Percentiles rank a stretch among this genome's conserved stretches.
phyloP scores from a whole-genome alignment of 2,888 invertebrate genomes.

The Timema podura region DNA sequence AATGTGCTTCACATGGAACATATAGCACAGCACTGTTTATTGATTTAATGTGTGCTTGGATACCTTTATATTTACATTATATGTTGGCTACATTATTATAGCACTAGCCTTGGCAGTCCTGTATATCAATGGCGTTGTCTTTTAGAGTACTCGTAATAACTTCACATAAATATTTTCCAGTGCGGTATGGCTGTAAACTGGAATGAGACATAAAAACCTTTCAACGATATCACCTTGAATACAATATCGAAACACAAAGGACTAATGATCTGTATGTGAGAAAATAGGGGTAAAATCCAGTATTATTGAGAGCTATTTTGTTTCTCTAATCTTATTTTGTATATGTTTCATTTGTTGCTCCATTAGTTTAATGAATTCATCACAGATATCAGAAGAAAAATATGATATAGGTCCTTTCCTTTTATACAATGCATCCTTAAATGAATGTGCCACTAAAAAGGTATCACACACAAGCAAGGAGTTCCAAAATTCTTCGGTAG shows the following conservation, averaged over 20 bases:
- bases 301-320: background rate
- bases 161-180: conserved; percentile 1
- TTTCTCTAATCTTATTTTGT: background rate
- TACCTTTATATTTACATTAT: no score
- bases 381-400: no score
- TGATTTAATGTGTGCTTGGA: no score
- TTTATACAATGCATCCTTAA: no score
- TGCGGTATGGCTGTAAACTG: no score
- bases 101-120: background rate
- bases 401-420: no score
- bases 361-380: background rate
- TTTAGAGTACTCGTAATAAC: background rate
- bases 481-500: background rate
- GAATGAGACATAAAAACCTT: no score
- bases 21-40: no score
- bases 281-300: background rate
- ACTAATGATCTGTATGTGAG: background rate
- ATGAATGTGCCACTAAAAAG: background rate
- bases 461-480: background rate
- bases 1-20: no score
- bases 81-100: background rate
- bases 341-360: background rate
- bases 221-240: no score
- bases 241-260: background rate
- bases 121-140: conserved; percentile 8